These are phyloP conservation scores for Eucera pruinosa DNA, from an alignment of 2,888 invertebrate species.

Conservation along the genomic window DNA sequence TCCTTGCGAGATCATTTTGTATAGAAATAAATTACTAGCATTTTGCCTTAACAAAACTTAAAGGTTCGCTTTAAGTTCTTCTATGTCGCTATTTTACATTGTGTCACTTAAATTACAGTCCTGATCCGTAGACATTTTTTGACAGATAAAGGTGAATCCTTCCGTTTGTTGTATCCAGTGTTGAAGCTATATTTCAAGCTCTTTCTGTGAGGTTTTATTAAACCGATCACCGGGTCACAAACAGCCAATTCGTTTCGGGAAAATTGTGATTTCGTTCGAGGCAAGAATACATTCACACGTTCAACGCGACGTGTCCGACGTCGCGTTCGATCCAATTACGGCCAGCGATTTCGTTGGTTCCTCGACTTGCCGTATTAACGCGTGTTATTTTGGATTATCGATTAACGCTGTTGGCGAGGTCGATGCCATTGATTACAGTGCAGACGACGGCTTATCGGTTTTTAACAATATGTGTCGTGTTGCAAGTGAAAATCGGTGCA, in stretches of 20 bases:
- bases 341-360: conserved; percentile 38
- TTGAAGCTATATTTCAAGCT: neutral
- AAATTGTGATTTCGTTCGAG: conserved; percentile 23
- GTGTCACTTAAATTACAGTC: neutral
- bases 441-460: neutral
- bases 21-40: too few species aligned
- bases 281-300: conserved; percentile 21
- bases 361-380: conserved; percentile 37
- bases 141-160: neutral
- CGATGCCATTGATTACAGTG: conserved; percentile 1
- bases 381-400: conserved; percentile 52
- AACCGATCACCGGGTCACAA: neutral
- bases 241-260: neutral
- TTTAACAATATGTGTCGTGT: neutral
- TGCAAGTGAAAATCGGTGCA: neutral
- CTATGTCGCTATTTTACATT: neutral
- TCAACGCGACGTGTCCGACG: neutral
- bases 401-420: conserved; percentile 19
- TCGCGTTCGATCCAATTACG: conserved; percentile 48
- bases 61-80: too few species aligned
- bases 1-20: too few species aligned
- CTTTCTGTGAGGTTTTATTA: neutral
- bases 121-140: neutral
- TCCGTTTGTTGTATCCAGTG: neutral
- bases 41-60: too few species aligned